Evolutionary conservation across 2,113 vertebrate genomes (phyloP).

Genomic region (Planiliza haematocheilus): DNA sequence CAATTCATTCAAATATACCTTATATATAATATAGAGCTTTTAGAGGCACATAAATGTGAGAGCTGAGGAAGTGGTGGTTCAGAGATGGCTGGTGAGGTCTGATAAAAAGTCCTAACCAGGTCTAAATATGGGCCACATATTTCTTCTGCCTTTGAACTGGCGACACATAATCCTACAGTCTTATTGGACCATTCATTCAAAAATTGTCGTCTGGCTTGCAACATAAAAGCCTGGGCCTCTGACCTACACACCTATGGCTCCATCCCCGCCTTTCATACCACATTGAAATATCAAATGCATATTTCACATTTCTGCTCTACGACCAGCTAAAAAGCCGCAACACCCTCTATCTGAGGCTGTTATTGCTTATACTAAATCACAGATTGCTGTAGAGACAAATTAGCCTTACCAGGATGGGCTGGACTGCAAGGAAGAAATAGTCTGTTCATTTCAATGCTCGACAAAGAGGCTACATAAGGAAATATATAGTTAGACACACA

Average conservation of each 20-base stretch:
- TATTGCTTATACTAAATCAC: conserved; percentile 81
- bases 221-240: conserved; percentile 66
- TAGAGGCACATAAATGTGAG: too few species aligned
- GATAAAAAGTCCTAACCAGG: conserved; percentile 37
- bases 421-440: conserved; percentile 49
- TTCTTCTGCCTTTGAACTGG: conserved; percentile 53
- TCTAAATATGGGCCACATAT: conserved; percentile 54
- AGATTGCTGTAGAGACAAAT: conserved; percentile 52
- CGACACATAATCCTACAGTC: conserved; percentile 52
- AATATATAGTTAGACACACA: conserved; percentile 41
- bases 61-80: too few species aligned
- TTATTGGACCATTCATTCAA: conserved; percentile 78
- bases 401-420: conserved; percentile 24
- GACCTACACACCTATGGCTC: conserved; percentile 66
- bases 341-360: conserved; percentile 49
- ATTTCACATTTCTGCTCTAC: conserved; percentile 70
- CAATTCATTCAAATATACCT: too few species aligned
- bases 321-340: conserved; percentile 50
- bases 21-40: too few species aligned
- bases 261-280: conserved; percentile 37
- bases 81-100: conserved; percentile 11
- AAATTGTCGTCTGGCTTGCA: conserved; percentile 56
- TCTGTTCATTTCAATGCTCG: conserved; percentile 32
- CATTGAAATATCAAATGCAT: conserved; percentile 77
- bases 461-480: conserved; percentile 22